A percentile compares a stretch with the other conserved stretches of the same genome.
These are phyloP conservation scores for Steinernema carpocapsae DNA, from an alignment of 2,888 invertebrate species.

Conservation along the genomic window DNA sequence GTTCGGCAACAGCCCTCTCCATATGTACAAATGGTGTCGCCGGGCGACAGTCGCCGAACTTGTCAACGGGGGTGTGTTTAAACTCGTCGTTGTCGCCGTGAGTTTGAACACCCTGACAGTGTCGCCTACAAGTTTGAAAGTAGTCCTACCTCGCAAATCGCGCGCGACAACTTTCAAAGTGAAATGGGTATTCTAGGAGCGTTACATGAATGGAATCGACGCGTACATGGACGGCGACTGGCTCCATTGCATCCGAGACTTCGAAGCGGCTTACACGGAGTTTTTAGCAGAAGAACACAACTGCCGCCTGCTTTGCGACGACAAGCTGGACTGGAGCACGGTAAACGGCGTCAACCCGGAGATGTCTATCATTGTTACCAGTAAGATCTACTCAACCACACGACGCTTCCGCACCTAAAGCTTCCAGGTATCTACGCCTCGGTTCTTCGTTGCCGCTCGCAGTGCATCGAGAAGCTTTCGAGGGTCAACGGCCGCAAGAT, in stretches of 20 bases:
- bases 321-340: constrained; percentile 61
- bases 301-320: constrained; percentile 58
- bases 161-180: not conserved
- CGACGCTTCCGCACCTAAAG: too few relatives aligned
- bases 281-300: constrained; percentile 43
- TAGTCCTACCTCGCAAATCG: too few relatives aligned
- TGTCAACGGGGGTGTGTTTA: too few relatives aligned
- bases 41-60: too few relatives aligned
- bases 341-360: constrained; percentile 58
- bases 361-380: constrained; percentile 56
- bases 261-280: constrained; percentile 51
- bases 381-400: constrained; percentile 43
- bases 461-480: constrained; percentile 54
- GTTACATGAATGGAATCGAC: constrained; percentile 59
- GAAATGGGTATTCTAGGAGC: constrained; percentile 44
- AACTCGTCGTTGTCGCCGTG: too few relatives aligned
- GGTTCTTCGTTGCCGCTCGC: constrained; percentile 55
- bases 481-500: constrained; percentile 61
- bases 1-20: too few relatives aligned
- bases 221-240: constrained; percentile 61
- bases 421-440: constrained; percentile 53
- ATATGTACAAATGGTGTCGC: too few relatives aligned
- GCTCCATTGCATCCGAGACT: constrained; percentile 52
- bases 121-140: too few relatives aligned
- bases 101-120: too few relatives aligned